These are phyloP conservation scores for Dendrolimus pini DNA, from an alignment of 2,888 invertebrate genomes.

Conservation along the genomic window DNA sequence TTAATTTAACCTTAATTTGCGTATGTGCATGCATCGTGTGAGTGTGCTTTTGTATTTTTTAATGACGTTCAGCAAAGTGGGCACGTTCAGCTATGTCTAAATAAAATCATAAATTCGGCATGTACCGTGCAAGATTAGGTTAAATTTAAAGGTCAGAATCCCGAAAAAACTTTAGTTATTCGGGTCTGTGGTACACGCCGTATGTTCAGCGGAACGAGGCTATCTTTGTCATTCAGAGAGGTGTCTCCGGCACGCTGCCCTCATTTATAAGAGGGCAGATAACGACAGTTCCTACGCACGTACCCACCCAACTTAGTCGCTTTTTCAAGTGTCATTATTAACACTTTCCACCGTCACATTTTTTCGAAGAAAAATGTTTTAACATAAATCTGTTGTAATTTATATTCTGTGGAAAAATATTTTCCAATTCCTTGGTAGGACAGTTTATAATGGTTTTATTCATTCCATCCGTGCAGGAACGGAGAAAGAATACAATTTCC, in stretches of 20 bases:
- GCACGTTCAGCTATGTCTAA: too few relatives aligned
- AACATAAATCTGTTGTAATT: not conserved
- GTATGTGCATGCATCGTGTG: too few relatives aligned
- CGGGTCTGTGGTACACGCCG: not conserved
- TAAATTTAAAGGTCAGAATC: not conserved
- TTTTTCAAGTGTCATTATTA: constrained; percentile 18
- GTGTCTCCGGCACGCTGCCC: constrained; percentile 21
- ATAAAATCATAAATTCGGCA: too few relatives aligned
- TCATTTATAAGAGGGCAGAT: constrained; percentile 26
- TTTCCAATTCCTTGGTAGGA: too few relatives aligned
- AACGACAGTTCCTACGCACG: constrained; percentile 22
- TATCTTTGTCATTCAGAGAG: constrained; percentile 3
- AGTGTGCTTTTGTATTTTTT: too few relatives aligned
- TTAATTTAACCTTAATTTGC: too few relatives aligned
- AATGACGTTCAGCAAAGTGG: too few relatives aligned
- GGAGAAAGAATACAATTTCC: too few relatives aligned
- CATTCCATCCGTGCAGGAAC: too few relatives aligned
- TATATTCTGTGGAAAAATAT: not conserved
- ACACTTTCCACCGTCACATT: constrained; percentile 8
- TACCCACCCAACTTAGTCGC: constrained; percentile 12
- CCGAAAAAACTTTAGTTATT: not conserved
- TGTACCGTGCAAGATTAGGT: not conserved
- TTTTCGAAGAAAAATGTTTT: not conserved
- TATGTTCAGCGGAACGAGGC: not conserved
- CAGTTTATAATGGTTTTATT: too few relatives aligned